Conservation (phyloP, 2,797 vertebrate genomes). For the Crax fasciolata region DNA sequence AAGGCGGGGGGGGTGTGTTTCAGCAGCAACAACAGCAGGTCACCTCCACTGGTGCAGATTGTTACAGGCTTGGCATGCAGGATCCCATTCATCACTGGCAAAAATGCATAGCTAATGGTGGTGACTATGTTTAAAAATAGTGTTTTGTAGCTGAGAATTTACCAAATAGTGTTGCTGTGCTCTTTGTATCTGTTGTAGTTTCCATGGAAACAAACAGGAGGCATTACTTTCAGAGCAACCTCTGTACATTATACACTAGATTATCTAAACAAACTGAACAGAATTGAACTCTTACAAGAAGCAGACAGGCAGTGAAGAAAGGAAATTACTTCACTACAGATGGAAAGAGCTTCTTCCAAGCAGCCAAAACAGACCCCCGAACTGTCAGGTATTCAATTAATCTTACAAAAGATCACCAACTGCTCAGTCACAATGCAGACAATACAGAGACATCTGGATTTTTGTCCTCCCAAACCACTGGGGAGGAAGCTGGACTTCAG, state of each 20-base stretch:
- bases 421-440: background rate
- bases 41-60: too few species aligned
- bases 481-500: background rate
- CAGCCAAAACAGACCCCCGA: background rate
- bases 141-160: too few species aligned
- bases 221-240: too few species aligned
- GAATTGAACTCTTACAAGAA: background rate
- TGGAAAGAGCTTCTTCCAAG: background rate
- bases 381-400: accelerated
- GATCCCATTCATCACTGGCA: too few species aligned
- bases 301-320: background rate
- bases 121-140: too few species aligned
- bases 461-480: accelerated
- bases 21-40: too few species aligned
- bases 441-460: background rate
- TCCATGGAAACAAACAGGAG: too few species aligned
- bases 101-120: too few species aligned
- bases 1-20: too few species aligned
- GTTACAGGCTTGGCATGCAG: too few species aligned
- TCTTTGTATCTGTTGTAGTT: too few species aligned
- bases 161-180: too few species aligned
- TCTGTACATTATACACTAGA: background rate
- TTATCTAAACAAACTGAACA: background rate
- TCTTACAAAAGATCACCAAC: background rate
- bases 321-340: background rate